A percentile compares a stretch with the other conserved stretches of the same genome.
Conservation (phyloP, 2,113 vertebrate genomes). For the Halcyon malimbica region DNA sequence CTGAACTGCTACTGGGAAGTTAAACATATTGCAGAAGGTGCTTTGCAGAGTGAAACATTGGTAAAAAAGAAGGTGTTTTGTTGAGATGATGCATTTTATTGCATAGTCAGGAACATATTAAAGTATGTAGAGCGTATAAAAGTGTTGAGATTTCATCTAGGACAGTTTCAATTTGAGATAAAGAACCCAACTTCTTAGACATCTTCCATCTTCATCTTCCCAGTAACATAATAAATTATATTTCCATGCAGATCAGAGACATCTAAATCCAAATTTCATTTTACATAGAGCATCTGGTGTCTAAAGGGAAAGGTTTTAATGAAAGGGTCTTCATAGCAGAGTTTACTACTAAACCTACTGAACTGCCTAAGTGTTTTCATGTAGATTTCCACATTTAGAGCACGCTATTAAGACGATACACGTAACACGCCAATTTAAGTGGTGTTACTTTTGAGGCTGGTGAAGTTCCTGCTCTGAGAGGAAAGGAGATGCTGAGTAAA, state of each 20-base stretch:
- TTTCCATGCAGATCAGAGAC: neutral
- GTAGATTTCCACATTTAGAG: neutral
- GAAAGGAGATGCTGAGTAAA: neutral
- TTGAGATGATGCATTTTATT: constrained; percentile 40
- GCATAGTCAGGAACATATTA: constrained; percentile 30
- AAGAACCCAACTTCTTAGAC: constrained; percentile 11
- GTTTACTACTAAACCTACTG: neutral
- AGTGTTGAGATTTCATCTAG: constrained; percentile 23
- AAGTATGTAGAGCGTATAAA: constrained; percentile 39
- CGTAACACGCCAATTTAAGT: neutral
- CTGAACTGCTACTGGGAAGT: constrained; percentile 47
- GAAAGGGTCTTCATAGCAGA: neutral
- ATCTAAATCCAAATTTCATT: neutral
- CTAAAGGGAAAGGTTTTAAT: neutral
- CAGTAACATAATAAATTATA: neutral
- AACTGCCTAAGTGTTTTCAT: neutral
- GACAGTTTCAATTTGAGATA: constrained; percentile 26
- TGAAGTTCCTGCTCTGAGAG: neutral
- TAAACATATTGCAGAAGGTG: constrained; percentile 41
- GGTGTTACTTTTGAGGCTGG: neutral
- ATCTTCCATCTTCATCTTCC: neutral
- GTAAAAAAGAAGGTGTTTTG: constrained; percentile 30
- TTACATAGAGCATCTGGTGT: neutral
- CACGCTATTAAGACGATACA: neutral
- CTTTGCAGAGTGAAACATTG: constrained; percentile 30